Evolutionary conservation across 2,113 vertebrate genomes (phyloP).

Genomic region (Muscicapa adusta): DNA sequence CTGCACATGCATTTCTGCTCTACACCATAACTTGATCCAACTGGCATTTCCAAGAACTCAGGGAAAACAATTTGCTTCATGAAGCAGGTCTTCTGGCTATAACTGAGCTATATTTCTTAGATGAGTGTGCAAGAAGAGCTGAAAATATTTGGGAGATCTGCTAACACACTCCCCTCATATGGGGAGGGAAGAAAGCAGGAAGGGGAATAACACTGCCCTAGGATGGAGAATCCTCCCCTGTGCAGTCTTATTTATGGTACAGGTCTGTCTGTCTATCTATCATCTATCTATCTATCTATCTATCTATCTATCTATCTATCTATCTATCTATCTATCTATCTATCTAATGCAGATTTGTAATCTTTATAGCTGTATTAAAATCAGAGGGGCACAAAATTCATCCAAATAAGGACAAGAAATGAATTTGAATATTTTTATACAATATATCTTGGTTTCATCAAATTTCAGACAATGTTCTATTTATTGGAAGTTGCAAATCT

Average conservation of each 20-base stretch:
- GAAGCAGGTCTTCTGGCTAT: background rate
- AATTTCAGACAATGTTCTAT: background rate
- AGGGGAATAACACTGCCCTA: background rate
- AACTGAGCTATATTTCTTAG: background rate
- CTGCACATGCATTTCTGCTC: background rate
- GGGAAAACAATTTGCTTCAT: background rate
- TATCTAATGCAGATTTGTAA: background rate
- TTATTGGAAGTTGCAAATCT: background rate
- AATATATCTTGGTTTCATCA: background rate
- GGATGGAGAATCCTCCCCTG: background rate
- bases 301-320: background rate
- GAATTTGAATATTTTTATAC: background rate
- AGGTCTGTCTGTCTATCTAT: background rate
- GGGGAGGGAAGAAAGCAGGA: background rate
- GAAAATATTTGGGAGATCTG: background rate
- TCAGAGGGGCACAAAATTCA: background rate
- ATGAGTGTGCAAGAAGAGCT: background rate
- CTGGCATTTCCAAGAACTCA: background rate
- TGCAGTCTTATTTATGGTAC: background rate
- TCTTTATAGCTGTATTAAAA: background rate
- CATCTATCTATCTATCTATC: background rate
- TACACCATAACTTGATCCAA: background rate
- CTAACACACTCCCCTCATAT: background rate
- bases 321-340: background rate
- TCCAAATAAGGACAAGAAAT: background rate